These are phyloP conservation scores for Nothocercus julius DNA, from an alignment of 2,113 vertebrate species.

Conservation along the genomic window DNA sequence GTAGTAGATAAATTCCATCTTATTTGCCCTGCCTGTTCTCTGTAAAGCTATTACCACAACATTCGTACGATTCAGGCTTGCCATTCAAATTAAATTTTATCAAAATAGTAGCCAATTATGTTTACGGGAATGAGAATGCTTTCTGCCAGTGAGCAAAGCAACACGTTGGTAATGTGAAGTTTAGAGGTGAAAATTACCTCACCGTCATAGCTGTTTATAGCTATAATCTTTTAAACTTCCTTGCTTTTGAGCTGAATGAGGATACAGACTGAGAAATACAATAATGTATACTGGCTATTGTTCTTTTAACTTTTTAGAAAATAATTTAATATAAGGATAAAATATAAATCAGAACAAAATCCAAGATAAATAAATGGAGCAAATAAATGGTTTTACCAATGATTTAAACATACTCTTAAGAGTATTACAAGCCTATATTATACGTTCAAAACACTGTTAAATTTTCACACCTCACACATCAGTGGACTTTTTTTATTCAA, in stretches of 20 bases:
- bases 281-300: rapidly evolving
- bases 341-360: background rate
- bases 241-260: background rate
- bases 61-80: background rate
- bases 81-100: background rate
- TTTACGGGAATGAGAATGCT: background rate
- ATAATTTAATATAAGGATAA: background rate
- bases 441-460: background rate
- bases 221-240: background rate
- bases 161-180: too few species aligned
- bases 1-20: background rate
- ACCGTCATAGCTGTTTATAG: rapidly evolving
- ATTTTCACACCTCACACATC: background rate
- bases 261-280: background rate
- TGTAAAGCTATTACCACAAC: background rate
- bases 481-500: background rate
- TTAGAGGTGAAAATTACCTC: background rate
- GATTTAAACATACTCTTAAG: background rate
- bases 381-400: background rate
- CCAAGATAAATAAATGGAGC: background rate
- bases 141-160: background rate
- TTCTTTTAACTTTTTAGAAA: background rate
- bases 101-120: background rate
- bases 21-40: background rate
- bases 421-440: background rate